phyloP scores from a whole-genome alignment of 1,140 invertebrate species.

The Cotesia glomerata region DNA sequence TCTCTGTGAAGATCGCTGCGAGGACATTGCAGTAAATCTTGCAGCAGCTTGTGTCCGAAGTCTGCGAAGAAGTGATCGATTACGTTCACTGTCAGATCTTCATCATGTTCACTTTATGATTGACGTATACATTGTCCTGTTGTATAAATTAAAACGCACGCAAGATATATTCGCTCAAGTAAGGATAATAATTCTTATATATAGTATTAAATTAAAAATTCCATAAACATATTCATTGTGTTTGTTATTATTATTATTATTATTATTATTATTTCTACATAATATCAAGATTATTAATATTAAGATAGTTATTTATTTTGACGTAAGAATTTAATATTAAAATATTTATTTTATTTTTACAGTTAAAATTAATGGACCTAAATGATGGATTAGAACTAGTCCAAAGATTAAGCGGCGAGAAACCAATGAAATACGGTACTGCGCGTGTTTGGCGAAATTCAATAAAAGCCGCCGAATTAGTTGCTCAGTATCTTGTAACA shows the following conservation, averaged over 20 bases:
- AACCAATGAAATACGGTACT: constrained; percentile 58
- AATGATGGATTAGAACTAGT: constrained; percentile 60
- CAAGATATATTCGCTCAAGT: constrained; percentile 65
- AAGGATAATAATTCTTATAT: constrained; percentile 37
- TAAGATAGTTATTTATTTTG: too few species aligned
- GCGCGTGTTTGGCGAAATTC: constrained; percentile 63
- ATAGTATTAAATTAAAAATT: not conserved
- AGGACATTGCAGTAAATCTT: constrained; percentile 65
- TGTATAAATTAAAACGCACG: constrained; percentile 65
- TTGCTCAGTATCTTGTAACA: constrained; percentile 62
- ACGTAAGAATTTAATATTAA: too few species aligned
- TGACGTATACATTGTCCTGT: constrained; percentile 64
- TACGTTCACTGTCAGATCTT: constrained; percentile 57
- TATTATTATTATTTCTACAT: too few species aligned
- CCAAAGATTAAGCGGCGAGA: constrained; percentile 60
- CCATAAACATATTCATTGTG: too few species aligned
- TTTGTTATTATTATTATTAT: too few species aligned
- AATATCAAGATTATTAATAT: not conserved
- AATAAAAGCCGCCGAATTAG: constrained; percentile 62
- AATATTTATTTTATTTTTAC: constrained; percentile 30
- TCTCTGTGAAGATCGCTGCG: constrained; percentile 65
- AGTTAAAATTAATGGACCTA: constrained; percentile 64
- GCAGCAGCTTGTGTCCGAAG: constrained; percentile 62
- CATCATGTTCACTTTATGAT: constrained; percentile 63
- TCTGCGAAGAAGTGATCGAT: constrained; percentile 55